Evolutionary conservation across 2,113 vertebrate genomes (phyloP).

Genomic region (Carollia perspicillata): DNA sequence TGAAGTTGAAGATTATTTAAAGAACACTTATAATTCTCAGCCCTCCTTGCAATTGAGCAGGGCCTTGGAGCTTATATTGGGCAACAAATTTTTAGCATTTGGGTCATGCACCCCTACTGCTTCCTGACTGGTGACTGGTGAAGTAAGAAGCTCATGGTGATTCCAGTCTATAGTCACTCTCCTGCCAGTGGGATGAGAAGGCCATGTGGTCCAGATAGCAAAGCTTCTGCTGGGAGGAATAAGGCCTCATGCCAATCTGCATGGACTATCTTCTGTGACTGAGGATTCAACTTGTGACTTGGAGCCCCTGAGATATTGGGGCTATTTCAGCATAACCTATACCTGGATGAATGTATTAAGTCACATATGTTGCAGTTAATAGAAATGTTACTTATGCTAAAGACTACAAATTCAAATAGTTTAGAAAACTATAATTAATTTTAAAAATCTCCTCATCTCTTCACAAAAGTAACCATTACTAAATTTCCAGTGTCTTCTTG

Average conservation of each 20-base stretch:
- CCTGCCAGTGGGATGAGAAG: neutral
- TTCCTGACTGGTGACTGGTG: neutral
- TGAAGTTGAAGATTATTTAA: neutral
- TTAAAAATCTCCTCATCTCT: neutral
- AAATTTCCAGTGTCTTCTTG: neutral
- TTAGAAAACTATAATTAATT: neutral
- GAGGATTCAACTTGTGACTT: neutral
- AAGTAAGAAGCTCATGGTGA: no score
- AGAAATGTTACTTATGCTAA: neutral
- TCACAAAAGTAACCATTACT: neutral
- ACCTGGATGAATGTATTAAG: neutral
- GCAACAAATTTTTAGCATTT: no score
- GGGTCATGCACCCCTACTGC: neutral
- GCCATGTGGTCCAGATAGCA: fast-evolving
- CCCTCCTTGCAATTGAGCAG: neutral
- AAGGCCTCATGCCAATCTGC: neutral
- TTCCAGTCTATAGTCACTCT: neutral
- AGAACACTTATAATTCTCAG: neutral
- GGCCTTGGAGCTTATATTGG: neutral
- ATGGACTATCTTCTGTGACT: neutral
- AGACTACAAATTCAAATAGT: neutral
- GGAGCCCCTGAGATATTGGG: neutral
- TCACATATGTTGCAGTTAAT: no score
- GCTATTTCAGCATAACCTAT: neutral
- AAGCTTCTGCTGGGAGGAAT: neutral